Evolutionary conservation across 2,888 invertebrate species (phyloP), one percentile per base, ranked within the genome.

Genomic region (Cephus nigrinus): DNA sequence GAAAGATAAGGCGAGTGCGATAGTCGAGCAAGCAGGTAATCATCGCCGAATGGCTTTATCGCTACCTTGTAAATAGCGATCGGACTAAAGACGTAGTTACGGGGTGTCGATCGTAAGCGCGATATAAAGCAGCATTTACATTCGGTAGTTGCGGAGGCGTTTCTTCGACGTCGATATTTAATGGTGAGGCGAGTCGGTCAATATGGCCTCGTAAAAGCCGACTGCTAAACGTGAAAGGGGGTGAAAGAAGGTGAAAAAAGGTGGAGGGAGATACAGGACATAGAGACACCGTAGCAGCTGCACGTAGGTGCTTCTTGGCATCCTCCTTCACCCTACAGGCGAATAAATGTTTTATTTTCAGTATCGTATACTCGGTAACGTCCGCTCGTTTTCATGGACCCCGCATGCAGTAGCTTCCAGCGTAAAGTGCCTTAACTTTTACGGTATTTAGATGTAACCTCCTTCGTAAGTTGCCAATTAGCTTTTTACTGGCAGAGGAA

Each of bases 11-110:
- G 31, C 71, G 15, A 31, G 32, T 5, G 5, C 69, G 69, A n/a
- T 36, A 68, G 71, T 33, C 76, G 76, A 74, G 79, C 81, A 81
- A 80, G 84, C 80, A 83, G 84, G 86, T 85, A 84, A 81, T 80
- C 84, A 84, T 84, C 82, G 83, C 77, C 82, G 72, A 76, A 79
- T 55, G 55, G 55, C 55, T 35, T 12, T 12, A 35, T 35, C 35
- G 35, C 35, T 55, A 55, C 80, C 55, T 78, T 83, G 86, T 86
- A 87, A 88, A 87, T 82, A 83, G 82, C 82, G 84, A 87, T 87
- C 85, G 84, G 73, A 78, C 81, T 84, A 81, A 84, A 84, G 84
- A 82, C 81, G 80, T 83, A 80, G 79, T 82, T 81, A 82, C 80
- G 55, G 55, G 74, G n/a, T 12, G 33, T 33, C 33, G 33, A 31